Base-by-base conservation (phyloP, 1,140 invertebrate genomes). In the Eurytemora carolleeae region DNA sequence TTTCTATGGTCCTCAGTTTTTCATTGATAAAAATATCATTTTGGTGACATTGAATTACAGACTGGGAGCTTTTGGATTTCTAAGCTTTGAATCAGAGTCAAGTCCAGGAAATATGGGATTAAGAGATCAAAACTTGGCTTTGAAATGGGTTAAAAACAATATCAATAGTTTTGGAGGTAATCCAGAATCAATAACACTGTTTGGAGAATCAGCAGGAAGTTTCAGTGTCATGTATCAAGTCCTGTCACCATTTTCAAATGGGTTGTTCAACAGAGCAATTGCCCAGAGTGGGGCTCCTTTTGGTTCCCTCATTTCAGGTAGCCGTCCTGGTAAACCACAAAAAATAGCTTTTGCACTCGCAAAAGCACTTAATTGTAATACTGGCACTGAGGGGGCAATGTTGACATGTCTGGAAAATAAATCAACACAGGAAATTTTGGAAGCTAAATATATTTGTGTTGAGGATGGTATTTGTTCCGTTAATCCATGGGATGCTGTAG, bases 211-310 rank as follows among this genome's bases (percentile, higher is more conserved):
- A 64, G 92, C 93, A 15, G 93, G 94, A 12, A 90, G 90, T 1
- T 89, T 88, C 7, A 88, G 88, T 53, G 87, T 97, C 1, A 86
- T 85, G n/a, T 76, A 96, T 68, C 91, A 96, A 74, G 76, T 97
- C 55, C 74, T 98, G 3, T 93, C 88, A 3, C 87, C 89, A 1
- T 75, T 92, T 18, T 79, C 74, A 66, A 76, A 85, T 64, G 82
- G 88, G 67, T 78, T 94, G 53, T 97, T 96, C 75, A 83, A 82
- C 63, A 84, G 90, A 70, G 85, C 85, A 2, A 87, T 87, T 66
- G 20, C 24, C 20, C 60, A 62, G 20, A 55, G 44, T 16, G 52
- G 52, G 1, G 22, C 59, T 0, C 75, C 79, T 3, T 76, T 88
- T 16, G 86, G 85, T 0, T 86, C 88, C 0, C n/a, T n/a, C n/a